Conservation (phyloP, 2,113 vertebrate species). For the Connochaetes taurinus region DNA sequence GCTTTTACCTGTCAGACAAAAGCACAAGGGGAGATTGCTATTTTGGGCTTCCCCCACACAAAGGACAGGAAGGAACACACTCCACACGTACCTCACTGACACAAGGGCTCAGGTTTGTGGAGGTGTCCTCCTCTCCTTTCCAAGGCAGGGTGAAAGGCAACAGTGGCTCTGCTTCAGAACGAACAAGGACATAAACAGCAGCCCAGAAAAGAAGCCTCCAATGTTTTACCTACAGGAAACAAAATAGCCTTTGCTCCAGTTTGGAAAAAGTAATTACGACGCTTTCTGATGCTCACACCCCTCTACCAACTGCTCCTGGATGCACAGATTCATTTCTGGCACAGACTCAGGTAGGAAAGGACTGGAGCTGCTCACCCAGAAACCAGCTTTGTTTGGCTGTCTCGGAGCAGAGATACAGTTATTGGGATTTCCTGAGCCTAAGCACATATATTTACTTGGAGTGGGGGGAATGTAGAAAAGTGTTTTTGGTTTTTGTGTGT, state of each 20-base stretch:
- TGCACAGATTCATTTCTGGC: not conserved
- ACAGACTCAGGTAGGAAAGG: not conserved
- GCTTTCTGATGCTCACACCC: not conserved
- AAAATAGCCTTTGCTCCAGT: not conserved
- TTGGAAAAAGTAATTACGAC: not conserved
- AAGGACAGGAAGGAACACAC: not conserved
- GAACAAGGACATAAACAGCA: not conserved
- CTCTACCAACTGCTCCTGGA: not conserved
- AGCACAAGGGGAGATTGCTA: not conserved
- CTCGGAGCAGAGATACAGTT: not conserved
- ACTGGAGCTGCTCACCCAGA: not conserved
- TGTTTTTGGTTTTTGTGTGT: not conserved
- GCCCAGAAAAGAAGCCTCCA: not conserved
- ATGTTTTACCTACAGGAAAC: not conserved
- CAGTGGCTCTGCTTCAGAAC: not conserved
- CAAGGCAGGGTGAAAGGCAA: not conserved
- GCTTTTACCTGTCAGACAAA: constrained; percentile 37
- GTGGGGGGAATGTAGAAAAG: not conserved
- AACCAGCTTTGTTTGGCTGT: not conserved
- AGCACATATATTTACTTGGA: not conserved
- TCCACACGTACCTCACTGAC: not conserved
- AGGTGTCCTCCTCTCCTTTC: not conserved
- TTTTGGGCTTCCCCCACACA: not conserved
- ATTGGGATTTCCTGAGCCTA: not conserved
- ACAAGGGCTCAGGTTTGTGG: not conserved